These are phyloP conservation scores for Rhamnusium bicolor DNA, from an alignment of 2,888 invertebrate species.

Conservation along the genomic window DNA sequence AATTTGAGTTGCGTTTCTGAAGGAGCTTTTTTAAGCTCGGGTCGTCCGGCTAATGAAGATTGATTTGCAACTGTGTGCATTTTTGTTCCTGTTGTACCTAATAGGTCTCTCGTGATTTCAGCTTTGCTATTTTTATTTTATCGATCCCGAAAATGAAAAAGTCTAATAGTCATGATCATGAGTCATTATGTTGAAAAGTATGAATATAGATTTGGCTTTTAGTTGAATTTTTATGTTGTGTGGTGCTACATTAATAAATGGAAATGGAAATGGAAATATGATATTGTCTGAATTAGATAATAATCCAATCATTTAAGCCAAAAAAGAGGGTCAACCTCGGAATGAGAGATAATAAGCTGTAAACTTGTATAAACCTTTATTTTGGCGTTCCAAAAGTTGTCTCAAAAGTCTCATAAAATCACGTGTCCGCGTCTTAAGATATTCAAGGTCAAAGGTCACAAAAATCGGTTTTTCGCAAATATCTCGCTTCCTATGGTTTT, in stretches of 20 bases:
- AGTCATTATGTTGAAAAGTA: neutral
- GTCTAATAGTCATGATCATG: neutral
- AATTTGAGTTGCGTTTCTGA: slow-evolving; percentile 5
- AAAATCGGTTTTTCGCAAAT: too few relatives aligned
- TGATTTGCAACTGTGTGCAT: slow-evolving; percentile 15
- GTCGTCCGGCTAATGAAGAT: slow-evolving; percentile 25
- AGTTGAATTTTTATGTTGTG: neutral
- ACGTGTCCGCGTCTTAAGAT: too few relatives aligned
- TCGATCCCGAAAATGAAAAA: slow-evolving; percentile 18
- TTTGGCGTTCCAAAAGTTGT: too few relatives aligned
- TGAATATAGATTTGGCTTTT: neutral
- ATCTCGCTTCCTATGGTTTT: too few relatives aligned
- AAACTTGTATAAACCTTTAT: too few relatives aligned
- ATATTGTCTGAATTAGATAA: too few relatives aligned
- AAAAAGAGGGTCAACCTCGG: too few relatives aligned
- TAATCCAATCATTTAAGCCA: too few relatives aligned
- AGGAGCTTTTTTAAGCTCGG: slow-evolving; percentile 14
- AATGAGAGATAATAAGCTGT: too few relatives aligned
- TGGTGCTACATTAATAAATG: too few relatives aligned
- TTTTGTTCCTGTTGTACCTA: slow-evolving; percentile 8
- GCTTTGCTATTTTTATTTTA: slow-evolving; percentile 44
- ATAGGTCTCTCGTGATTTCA: slow-evolving; percentile 37
- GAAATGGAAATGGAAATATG: neutral
- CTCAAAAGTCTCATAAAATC: too few relatives aligned
- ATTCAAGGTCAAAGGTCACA: too few relatives aligned